These are phyloP conservation scores for Cephus nigrinus DNA, from an alignment of 2,888 invertebrate species.

Conservation along the genomic window DNA sequence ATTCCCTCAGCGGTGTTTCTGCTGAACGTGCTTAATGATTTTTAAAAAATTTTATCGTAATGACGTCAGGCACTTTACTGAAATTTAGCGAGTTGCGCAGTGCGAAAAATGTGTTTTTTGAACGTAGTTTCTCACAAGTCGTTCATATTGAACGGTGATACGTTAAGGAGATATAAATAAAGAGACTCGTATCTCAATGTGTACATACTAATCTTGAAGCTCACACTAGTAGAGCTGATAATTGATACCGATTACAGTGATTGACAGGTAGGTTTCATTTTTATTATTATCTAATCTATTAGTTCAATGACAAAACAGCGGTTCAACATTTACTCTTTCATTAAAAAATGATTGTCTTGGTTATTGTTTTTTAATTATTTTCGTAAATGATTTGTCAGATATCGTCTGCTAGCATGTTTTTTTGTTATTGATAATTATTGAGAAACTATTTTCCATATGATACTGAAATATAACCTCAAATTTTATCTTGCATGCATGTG, in stretches of 20 bases:
- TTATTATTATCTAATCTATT: neutral
- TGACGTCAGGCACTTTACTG: neutral
- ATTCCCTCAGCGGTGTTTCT: too few relatives aligned
- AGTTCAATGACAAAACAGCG: neutral
- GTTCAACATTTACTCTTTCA: neutral
- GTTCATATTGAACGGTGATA: neutral
- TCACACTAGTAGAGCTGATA: neutral
- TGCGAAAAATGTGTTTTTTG: neutral
- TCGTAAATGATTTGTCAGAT: neutral
- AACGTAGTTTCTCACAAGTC: neutral
- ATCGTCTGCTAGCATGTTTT: neutral
- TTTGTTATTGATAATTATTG: neutral
- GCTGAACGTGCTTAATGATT: too few relatives aligned
- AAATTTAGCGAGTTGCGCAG: neutral
- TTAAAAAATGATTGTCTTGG: neutral
- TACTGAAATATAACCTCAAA: neutral
- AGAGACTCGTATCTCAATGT: neutral
- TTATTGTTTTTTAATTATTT: neutral
- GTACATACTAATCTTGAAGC: neutral
- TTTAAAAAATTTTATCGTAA: neutral
- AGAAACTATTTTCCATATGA: neutral
- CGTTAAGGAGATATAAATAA: neutral
- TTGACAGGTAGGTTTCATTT: neutral
- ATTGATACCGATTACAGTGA: neutral
- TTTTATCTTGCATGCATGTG: neutral